Evolutionary conservation across 2,888 invertebrate genomes (phyloP), one percentile per base, ranked within the genome.

Genomic region (Limnephilus rhombicus): DNA sequence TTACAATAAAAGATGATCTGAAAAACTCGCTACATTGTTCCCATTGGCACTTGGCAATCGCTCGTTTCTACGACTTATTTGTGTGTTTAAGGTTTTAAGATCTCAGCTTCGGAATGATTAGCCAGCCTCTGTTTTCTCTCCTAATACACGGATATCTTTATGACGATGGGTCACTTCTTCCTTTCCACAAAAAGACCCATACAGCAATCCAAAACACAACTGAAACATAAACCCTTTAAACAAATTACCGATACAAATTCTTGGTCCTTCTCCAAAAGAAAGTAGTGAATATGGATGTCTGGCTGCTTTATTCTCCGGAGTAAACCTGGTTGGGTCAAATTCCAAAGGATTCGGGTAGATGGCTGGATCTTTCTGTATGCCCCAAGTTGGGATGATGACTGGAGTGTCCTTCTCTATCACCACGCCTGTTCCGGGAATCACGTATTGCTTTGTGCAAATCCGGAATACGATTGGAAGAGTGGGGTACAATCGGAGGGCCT

Each of bases 401-500:
- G 94, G 93, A 9, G 94, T 94, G 7, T 94, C 95, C 91, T 94
- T 94, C 91, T 94, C 94, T 29, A 95, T 94, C 24, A 91, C 92
- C 11, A 94, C 89, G 41, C 94, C 92, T 2, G 94, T 94, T 15
- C 93, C 93, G 0, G 94, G 94, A 37, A 94, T 93, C 29, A 92
- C 92, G 89, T 94, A 94, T n/a, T 94, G 93, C 93, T 94, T 94
- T 2, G 94, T 94, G 83, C 94, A 94, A 37, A 92, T 89, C 37
- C 95, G 93, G 85, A 94, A 93, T 24, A 94, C 15, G 11, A 94
- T 92, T 2, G 94, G 94, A 1, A 94, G 93, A 0, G 95, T 94
- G 13, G 95, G 95, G 92, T 95, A 95, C 85, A 94, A 94, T 31
- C 95, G 93, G 29, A 95, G 94, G 0, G 95, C 94, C 94, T 95